Conservation (phyloP, 2,113 vertebrate species). For the Thunnus thynnus region DNA sequence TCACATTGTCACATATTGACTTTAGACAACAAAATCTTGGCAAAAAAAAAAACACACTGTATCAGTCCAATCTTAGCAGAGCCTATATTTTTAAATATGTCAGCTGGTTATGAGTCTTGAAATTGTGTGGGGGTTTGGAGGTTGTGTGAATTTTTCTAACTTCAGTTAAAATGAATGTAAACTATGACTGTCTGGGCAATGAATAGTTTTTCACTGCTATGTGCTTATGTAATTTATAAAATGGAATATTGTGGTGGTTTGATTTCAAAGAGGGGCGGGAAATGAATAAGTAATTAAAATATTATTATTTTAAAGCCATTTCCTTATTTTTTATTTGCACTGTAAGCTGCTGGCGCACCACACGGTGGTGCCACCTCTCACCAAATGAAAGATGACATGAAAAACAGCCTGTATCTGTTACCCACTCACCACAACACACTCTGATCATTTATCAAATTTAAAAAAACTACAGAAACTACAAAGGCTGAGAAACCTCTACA, state of each 20-base stretch:
- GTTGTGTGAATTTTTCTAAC: not conserved
- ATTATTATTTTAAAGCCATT: conserved; percentile 2
- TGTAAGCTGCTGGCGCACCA: conserved; percentile 10
- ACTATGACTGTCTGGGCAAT: not conserved
- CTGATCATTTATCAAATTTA: not conserved
- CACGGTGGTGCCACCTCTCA: conserved; percentile 51
- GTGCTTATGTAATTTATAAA: conserved; percentile 66
- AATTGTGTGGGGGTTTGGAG: not conserved
- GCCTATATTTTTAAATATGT: not conserved
- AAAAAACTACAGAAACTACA: not conserved
- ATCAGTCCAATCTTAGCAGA: not conserved
- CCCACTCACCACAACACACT: not conserved
- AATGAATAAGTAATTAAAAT: conserved; percentile 11
- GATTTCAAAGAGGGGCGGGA: not conserved
- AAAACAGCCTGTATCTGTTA: not conserved
- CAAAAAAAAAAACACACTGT: not conserved
- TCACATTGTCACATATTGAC: not conserved
- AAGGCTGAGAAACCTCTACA: not conserved
- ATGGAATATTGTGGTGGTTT: not conserved
- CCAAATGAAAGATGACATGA: not conserved
- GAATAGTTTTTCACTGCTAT: conserved; percentile 7
- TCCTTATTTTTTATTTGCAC: not conserved
- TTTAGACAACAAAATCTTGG: not conserved
- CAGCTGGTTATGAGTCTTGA: conserved; percentile 11
- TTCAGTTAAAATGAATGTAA: conserved; percentile 20